These are phyloP conservation scores for Onthophagus taurus DNA, from an alignment of 1,140 invertebrate genomes.

Conservation along the genomic window DNA sequence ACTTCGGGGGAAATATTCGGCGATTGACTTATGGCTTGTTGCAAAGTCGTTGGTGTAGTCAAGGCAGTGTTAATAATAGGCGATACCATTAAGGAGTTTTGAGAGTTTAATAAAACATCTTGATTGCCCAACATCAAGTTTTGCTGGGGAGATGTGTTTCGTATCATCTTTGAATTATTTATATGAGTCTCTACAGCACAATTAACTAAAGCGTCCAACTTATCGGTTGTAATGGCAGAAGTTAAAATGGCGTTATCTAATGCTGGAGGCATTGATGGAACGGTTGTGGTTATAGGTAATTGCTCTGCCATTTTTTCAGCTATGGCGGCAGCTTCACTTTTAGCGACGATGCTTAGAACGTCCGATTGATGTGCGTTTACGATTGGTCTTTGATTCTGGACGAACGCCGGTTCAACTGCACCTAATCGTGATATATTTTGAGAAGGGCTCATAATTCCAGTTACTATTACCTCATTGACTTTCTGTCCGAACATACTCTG, in stretches of 20 bases:
- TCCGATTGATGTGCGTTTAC: slow-evolving; percentile 10
- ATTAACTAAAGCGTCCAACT: slow-evolving; percentile 55
- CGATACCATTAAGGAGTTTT: slow-evolving; percentile 30
- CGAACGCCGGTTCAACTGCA: too few relatives aligned
- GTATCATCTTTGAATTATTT: slow-evolving; percentile 30
- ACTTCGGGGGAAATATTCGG: slow-evolving; percentile 47
- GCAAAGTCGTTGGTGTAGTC: slow-evolving; percentile 19
- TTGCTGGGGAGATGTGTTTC: neutral
- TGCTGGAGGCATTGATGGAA: slow-evolving; percentile 33
- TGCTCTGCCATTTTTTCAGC: slow-evolving; percentile 38
- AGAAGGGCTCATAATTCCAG: too few relatives aligned
- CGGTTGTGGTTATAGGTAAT: slow-evolving; percentile 38
- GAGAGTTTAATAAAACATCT: slow-evolving; percentile 18
- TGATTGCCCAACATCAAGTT: slow-evolving; percentile 14
- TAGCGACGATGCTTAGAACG: slow-evolving; percentile 21
- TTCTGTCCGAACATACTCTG: slow-evolving; percentile 5
- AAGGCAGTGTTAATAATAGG: slow-evolving; percentile 26
- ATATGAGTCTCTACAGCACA: slow-evolving; percentile 50
- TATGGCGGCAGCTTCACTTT: slow-evolving; percentile 41
- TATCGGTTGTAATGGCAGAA: slow-evolving; percentile 39
- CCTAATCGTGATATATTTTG: neutral
- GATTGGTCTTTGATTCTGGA: neutral
- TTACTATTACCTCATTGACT: neutral
- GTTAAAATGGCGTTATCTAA: slow-evolving; percentile 42
- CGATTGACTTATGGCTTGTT: slow-evolving; percentile 29